phyloP scores from a whole-genome alignment of 2,113 vertebrate genomes.

The Petromus typicus region DNA sequence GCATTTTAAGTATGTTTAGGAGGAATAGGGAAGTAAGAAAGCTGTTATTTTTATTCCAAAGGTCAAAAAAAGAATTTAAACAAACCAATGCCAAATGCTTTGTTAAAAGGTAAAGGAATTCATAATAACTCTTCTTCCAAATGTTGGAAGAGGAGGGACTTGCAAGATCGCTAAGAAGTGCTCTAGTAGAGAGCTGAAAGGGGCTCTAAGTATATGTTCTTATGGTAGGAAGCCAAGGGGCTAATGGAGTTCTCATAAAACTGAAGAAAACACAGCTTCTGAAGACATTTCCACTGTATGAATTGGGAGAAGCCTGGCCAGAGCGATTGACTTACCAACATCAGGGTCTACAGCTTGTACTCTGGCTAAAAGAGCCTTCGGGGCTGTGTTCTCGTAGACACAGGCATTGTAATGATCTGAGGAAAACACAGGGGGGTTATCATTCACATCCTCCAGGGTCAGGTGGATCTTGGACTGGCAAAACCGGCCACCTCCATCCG shows the following conservation, averaged over 20 bases:
- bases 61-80: background rate
- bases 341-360: slow-evolving; percentile 97
- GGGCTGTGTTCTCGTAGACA: slow-evolving; percentile 96
- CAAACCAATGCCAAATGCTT: background rate
- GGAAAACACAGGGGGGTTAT: slow-evolving; percentile 95
- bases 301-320: background rate
- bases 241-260: slow-evolving; percentile 14
- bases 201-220: background rate
- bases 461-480: slow-evolving; percentile 92
- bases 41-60: slow-evolving; percentile 39
- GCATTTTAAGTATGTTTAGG: slow-evolving; percentile 54
- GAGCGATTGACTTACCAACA: slow-evolving; percentile 87
- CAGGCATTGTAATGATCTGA: slow-evolving; percentile 91
- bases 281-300: background rate
- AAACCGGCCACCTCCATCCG: slow-evolving; percentile 94
- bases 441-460: slow-evolving; percentile 95
- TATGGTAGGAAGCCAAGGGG: background rate
- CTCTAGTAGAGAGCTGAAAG: background rate
- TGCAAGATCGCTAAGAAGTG: background rate
- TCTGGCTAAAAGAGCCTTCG: slow-evolving; percentile 95
- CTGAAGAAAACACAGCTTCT: background rate
- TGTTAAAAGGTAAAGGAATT: slow-evolving; percentile 40
- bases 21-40: background rate
- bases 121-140: slow-evolving; percentile 10
- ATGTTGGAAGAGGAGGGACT: background rate